These are phyloP conservation scores for Miopithecus talapoin DNA, from an alignment of 2,797 vertebrate species.

Conservation along the genomic window DNA sequence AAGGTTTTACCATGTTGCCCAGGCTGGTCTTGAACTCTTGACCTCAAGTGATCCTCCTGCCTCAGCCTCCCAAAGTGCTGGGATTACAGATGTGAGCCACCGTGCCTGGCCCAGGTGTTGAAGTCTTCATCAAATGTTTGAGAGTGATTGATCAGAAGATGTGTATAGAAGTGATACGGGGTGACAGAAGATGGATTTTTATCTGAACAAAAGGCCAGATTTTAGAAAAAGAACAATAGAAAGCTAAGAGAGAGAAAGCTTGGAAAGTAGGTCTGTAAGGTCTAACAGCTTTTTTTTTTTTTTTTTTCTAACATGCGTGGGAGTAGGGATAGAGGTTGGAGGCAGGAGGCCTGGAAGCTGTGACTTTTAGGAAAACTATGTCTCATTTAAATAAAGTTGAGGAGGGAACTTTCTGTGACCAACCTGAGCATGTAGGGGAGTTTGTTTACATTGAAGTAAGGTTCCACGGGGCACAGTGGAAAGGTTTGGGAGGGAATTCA, in stretches of 20 bases:
- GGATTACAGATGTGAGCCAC: no score
- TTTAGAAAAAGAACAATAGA: conserved; percentile 36
- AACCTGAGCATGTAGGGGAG: not conserved
- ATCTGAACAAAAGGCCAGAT: not conserved
- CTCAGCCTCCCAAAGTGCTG: no score
- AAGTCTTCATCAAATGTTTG: conserved; percentile 15
- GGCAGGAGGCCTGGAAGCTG: not conserved
- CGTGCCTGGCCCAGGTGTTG: not conserved
- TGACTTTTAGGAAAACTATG: not conserved
- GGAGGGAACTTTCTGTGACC: conserved; percentile 24
- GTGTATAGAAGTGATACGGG: not conserved
- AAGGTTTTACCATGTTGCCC: no score
- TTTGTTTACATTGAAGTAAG: conserved; percentile 3
- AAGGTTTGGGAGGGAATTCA: not conserved
- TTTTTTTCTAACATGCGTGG: not conserved
- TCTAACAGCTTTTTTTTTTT: not conserved
- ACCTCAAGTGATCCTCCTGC: no score
- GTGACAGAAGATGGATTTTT: conserved; percentile 29
- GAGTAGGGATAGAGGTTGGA: conserved; percentile 47
- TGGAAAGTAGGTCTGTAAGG: conserved; percentile 22
- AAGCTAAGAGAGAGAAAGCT: conserved; percentile 2
- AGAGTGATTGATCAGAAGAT: not conserved
- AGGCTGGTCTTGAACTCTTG: no score
- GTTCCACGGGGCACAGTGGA: not conserved
- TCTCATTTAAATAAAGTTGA: conserved; percentile 28